phyloP scores from a whole-genome alignment of 2,113 vertebrate species.

The Hylia prasina region DNA sequence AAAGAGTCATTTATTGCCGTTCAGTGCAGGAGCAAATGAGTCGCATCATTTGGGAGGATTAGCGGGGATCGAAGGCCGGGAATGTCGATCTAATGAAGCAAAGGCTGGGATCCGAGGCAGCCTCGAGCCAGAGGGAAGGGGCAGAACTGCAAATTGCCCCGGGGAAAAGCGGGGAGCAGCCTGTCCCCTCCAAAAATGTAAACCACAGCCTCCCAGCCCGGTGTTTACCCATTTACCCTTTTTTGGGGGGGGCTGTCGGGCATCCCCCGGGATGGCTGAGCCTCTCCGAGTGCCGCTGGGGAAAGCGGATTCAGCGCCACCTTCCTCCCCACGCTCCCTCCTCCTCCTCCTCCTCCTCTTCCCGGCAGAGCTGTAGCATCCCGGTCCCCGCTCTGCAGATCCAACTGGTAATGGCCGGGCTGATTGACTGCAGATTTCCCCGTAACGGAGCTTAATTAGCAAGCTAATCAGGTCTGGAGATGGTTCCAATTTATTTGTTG shows the following conservation, averaged over 20 bases:
- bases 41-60: rapidly evolving
- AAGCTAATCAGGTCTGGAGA: slow-evolving; percentile 60
- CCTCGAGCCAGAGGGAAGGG: rapidly evolving
- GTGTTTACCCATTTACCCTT: neutral
- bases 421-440: slow-evolving; percentile 62
- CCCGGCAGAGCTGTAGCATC: neutral
- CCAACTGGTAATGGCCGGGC: neutral
- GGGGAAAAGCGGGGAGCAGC: neutral
- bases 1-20: neutral
- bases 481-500: slow-evolving; percentile 63
- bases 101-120: neutral
- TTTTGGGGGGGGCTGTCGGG: neutral
- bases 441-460: slow-evolving; percentile 63
- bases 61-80: neutral
- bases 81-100: neutral
- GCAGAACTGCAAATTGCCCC: rapidly evolving
- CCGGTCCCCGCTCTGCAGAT: neutral
- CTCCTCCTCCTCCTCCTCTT: neutral
- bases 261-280: rapidly evolving
- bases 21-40: neutral
- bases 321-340: neutral
- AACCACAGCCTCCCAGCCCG: rapidly evolving
- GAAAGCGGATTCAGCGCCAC: neutral
- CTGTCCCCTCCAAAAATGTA: rapidly evolving
- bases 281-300: neutral